These are phyloP conservation scores for Drosophila sordidula DNA, from an alignment of 2,888 invertebrate genomes.

Conservation along the genomic window DNA sequence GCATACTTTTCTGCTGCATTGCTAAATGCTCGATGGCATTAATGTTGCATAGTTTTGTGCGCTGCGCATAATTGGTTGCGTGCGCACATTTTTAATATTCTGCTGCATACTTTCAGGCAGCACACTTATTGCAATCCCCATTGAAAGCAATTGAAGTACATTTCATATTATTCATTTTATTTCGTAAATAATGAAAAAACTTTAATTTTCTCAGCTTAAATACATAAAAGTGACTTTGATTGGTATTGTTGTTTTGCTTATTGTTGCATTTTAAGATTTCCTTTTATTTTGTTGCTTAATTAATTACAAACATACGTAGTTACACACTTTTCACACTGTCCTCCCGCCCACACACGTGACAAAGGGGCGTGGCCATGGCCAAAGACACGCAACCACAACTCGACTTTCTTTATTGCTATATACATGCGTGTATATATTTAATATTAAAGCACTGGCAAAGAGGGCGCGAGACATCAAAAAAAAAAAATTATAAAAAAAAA, in stretches of 20 bases:
- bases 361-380: constrained; percentile 21
- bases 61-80: too few relatives aligned
- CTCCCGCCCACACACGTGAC: constrained; percentile 13
- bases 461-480: constrained; percentile 4
- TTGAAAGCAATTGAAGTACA: not conserved
- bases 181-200: constrained; percentile 30
- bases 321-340: constrained; percentile 19
- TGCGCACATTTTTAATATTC: not conserved
- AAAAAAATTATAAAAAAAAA: constrained; percentile 5
- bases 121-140: not conserved
- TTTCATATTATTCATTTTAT: constrained; percentile 11
- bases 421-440: constrained; percentile 10
- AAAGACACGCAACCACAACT: constrained; percentile 12
- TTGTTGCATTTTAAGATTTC: constrained; percentile 19
- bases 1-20: too few relatives aligned
- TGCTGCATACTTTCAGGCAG: constrained; percentile 11
- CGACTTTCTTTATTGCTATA: constrained; percentile 23
- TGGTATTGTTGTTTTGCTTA: constrained; percentile 42
- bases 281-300: constrained; percentile 17
- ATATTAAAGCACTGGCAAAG: not conserved
- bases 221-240: constrained; percentile 74
- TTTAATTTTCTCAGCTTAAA: constrained; percentile 38
- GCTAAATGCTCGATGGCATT: too few relatives aligned
- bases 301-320: constrained; percentile 26
- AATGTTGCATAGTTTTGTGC: constrained; percentile 1